Conservation (phyloP, 2,113 vertebrate species). For the Limnothrissa miodon region DNA sequence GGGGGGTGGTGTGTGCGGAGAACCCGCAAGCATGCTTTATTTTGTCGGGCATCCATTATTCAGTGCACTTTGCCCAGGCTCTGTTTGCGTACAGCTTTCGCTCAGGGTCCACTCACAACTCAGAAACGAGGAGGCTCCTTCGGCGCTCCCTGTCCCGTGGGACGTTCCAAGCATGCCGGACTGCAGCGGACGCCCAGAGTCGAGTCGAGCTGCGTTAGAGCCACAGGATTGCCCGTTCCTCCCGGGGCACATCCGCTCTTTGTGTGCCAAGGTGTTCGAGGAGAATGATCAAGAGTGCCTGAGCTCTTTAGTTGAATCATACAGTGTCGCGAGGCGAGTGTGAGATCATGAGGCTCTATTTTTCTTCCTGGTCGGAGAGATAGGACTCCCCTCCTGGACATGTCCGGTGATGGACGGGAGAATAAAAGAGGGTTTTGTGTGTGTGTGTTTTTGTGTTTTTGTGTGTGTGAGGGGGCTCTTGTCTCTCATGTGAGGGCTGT, state of each 20-base stretch:
- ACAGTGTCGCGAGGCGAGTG: background rate
- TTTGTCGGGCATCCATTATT: conserved; percentile 43
- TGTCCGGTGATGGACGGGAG: background rate
- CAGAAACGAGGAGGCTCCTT: background rate
- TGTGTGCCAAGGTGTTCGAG: background rate
- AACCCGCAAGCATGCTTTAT: conserved; percentile 18
- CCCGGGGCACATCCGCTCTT: background rate
- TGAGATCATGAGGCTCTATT: background rate
- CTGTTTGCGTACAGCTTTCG: conserved; percentile 35
- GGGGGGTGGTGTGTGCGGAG: too few species aligned
- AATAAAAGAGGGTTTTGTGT: background rate
- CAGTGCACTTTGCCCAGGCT: conserved; percentile 31
- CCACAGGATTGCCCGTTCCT: background rate
- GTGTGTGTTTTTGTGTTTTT: too few species aligned
- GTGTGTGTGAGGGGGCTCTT: background rate
- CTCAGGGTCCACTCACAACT: conserved; percentile 36
- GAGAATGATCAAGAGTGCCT: background rate
- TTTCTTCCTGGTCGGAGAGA: background rate
- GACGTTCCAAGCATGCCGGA: background rate
- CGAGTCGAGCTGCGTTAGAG: too few species aligned
- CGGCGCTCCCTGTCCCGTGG: background rate
- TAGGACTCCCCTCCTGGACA: background rate
- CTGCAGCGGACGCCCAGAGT: too few species aligned
- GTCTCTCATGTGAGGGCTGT: conserved; percentile 6
- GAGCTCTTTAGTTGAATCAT: background rate